Conservation (phyloP, 2,888 invertebrate species). For the Perdita meconis region DNA sequence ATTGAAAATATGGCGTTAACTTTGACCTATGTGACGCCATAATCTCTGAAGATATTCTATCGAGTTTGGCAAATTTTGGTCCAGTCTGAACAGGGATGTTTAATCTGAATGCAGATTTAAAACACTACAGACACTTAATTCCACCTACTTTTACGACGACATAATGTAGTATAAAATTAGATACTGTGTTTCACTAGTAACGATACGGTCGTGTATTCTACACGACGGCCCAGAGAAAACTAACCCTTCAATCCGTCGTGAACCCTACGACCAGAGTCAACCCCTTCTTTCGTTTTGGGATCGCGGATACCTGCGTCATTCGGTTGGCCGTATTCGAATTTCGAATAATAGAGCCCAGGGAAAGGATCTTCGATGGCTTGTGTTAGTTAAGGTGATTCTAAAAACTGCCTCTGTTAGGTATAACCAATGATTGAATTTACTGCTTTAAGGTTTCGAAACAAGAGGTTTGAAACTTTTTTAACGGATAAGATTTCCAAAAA, state of each 20-base stretch:
- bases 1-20: no score
- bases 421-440: no score
- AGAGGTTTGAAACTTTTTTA: no score
- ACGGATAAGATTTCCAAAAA: no score
- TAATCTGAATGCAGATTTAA: no score
- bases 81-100: no score
- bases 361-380: constrained; percentile 4
- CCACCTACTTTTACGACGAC: neutral
- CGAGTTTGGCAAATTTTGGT: no score
- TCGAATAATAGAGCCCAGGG: constrained; percentile 28
- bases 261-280: constrained; percentile 53
- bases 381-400: neutral
- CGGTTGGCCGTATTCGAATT: constrained; percentile 55
- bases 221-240: constrained; percentile 58
- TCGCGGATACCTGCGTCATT: constrained; percentile 59
- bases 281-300: constrained; percentile 64
- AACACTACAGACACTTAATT: constrained; percentile 14
- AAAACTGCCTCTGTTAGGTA: neutral
- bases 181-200: constrained; percentile 31
- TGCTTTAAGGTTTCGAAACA: no score
- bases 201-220: constrained; percentile 32
- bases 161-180: no score
- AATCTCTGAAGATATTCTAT: no score
- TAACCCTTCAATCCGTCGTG: constrained; percentile 56
- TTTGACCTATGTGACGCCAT: no score